Base-by-base conservation (phyloP, 2,888 invertebrate genomes). In the Drosophila setosimentum region DNA sequence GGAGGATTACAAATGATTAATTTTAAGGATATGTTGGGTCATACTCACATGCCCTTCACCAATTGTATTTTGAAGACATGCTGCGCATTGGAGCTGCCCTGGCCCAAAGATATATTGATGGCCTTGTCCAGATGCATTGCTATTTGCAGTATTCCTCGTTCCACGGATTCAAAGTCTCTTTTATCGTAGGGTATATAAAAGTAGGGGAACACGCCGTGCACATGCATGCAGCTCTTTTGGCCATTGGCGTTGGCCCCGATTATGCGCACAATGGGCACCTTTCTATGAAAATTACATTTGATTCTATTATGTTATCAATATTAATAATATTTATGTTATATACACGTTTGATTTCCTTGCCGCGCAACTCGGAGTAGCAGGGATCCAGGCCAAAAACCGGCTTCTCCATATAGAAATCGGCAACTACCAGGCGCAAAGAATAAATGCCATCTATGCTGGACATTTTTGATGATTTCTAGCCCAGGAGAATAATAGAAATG, bases 171-270 rank as follows among this genome's bases (percentile, higher is more conserved):
- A 50, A 95, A 94, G 76, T 95, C 94, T 57, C 94, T 92, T 62
- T 95, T 95, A 75, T 97, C 96, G 89, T 96, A 97, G 42, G 98
- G 98, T 80, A 99, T 95, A 91, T 97, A 98, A 76, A 99, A 95
- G 92, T 99, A 99, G 1, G 99, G 99, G 92, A 98, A 99, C 0
- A 98, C 97, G 37, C 98, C 98, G 93, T 99, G 99, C 50, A 99
- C 94, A 92, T 99, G 99, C 83, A 98, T 94, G 93, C 99, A 99
- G 76, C 97, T 95, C 93, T 99, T 99, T 89, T 95, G 95, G 42
- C 99, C 99, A 95, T 97, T 97, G 80, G 94, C 93, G 54, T 97
- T 96, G 11, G 97, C 94, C 5, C 99, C 99, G 94, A 98, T 99
- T 91, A 99, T 95, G 83, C 98, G 94, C 65, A 99, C 94, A 21